Conservation (phyloP, 2,888 invertebrate species). For the Crematogaster levior region DNA sequence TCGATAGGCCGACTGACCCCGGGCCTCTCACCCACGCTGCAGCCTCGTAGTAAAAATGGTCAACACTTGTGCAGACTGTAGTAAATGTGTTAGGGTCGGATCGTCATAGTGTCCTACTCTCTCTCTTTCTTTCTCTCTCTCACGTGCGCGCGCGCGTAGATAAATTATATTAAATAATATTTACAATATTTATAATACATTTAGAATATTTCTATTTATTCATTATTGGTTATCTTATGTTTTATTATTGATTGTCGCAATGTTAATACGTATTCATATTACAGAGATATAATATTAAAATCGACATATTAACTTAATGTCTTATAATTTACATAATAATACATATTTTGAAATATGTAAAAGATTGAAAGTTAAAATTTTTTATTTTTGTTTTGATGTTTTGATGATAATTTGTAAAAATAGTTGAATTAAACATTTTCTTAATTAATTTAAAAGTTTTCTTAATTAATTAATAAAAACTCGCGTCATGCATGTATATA, state of each 20-base stretch:
- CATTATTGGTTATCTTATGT: neutral
- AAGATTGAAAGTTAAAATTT: neutral
- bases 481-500: neutral
- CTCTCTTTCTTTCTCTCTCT: no score
- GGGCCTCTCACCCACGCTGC: constrained; percentile 82
- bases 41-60: constrained; percentile 83
- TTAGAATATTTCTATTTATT: neutral
- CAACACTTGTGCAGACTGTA: constrained; percentile 73
- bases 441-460: no score
- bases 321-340: neutral
- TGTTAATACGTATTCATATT: constrained; percentile 1
- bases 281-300: neutral
- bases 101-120: neutral
- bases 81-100: constrained; percentile 62
- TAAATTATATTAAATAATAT: neutral
- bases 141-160: no score
- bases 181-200: neutral
- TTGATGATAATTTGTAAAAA: neutral
- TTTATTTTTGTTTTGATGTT: neutral
- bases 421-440: no score
- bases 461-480: neutral
- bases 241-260: neutral
- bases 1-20: constrained; percentile 74
- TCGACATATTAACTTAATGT: neutral
- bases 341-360: neutral